These are phyloP conservation scores for Volucella inflata DNA, from an alignment of 2,888 invertebrate species.

Conservation along the genomic window DNA sequence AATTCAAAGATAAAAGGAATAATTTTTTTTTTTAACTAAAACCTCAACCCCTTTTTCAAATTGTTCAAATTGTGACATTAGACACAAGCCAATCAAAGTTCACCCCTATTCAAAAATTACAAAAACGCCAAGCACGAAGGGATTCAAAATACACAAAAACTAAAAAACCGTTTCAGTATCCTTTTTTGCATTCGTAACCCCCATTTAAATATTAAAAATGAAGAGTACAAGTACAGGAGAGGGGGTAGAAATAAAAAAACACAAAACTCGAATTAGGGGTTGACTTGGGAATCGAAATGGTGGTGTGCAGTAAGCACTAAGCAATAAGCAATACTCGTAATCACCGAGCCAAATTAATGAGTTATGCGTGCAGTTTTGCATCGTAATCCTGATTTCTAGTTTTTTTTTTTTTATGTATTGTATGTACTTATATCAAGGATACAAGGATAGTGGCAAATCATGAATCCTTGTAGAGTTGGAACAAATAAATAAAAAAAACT, in stretches of 20 bases:
- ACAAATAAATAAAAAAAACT: conserved; percentile 14
- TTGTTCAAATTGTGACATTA: conserved; percentile 61
- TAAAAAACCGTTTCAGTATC: conserved; percentile 28
- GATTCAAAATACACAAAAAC: conserved; percentile 32
- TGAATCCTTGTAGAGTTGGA: conserved; percentile 16
- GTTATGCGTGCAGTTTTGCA: conserved; percentile 77
- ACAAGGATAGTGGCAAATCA: not conserved
- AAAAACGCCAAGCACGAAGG: conserved; percentile 54
- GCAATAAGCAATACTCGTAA: conserved; percentile 44
- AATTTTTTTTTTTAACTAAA: conserved; percentile 24
- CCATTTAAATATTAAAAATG: conserved; percentile 68
- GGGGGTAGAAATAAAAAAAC: conserved; percentile 4
- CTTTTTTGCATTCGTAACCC: conserved; percentile 72
- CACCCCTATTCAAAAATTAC: conserved; percentile 76
- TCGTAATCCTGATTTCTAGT: conserved; percentile 63
- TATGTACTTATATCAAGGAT: conserved; percentile 8
- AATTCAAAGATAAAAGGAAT: conserved; percentile 68
- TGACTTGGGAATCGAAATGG: conserved; percentile 25
- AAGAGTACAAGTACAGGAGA: conserved; percentile 1
- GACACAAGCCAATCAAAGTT: conserved; percentile 79
- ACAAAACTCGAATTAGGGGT: conserved; percentile 54
- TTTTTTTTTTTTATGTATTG: not conserved
- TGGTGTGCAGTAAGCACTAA: conserved; percentile 76
- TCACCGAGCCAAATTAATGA: conserved; percentile 78
- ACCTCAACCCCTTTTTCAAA: conserved; percentile 63